Conservation (phyloP, 2,888 invertebrate species). For the Leucophora obtusa region DNA sequence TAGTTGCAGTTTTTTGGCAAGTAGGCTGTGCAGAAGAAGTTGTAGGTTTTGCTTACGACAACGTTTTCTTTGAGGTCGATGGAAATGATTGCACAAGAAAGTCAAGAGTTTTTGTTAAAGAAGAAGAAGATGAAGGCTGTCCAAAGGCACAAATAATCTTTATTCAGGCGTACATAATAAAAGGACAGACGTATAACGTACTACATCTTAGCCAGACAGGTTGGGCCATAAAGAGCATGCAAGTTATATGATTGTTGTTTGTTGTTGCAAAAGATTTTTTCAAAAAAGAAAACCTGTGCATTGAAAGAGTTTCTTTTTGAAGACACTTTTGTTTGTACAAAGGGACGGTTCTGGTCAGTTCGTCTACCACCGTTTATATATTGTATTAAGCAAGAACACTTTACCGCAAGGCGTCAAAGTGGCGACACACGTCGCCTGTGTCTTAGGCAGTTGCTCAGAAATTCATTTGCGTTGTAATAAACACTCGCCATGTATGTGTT, state of each 20-base stretch:
- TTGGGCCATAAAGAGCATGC: slow-evolving; percentile 44
- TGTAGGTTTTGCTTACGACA: slow-evolving; percentile 1
- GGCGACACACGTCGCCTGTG: slow-evolving; percentile 67
- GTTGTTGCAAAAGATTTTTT: not conserved
- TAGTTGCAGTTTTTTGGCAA: slow-evolving; percentile 3
- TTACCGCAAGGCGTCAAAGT: slow-evolving; percentile 66
- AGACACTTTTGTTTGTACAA: slow-evolving; percentile 1
- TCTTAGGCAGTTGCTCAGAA: slow-evolving; percentile 42
- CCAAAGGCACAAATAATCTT: slow-evolving; percentile 28
- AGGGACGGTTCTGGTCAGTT: slow-evolving; percentile 9
- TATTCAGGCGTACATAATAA: slow-evolving; percentile 48
- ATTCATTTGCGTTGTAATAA: slow-evolving; percentile 20
- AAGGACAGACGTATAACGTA: slow-evolving; percentile 27
- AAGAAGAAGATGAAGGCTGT: slow-evolving; percentile 11
- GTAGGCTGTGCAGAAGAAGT: not conserved
- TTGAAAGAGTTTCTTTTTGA: not conserved
- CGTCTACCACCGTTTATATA: not conserved
- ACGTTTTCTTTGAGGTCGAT: not conserved
- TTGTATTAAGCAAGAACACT: slow-evolving; percentile 55
- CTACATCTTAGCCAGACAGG: slow-evolving; percentile 42
- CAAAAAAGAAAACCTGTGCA: slow-evolving; percentile 36
- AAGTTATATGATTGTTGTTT: slow-evolving; percentile 9
- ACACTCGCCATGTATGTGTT: not conserved
- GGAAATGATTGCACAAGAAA: slow-evolving; percentile 21
- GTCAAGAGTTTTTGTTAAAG: not conserved